Evolutionary conservation across 2,113 vertebrate species (phyloP).

Genomic region (Albula glossodonta): DNA sequence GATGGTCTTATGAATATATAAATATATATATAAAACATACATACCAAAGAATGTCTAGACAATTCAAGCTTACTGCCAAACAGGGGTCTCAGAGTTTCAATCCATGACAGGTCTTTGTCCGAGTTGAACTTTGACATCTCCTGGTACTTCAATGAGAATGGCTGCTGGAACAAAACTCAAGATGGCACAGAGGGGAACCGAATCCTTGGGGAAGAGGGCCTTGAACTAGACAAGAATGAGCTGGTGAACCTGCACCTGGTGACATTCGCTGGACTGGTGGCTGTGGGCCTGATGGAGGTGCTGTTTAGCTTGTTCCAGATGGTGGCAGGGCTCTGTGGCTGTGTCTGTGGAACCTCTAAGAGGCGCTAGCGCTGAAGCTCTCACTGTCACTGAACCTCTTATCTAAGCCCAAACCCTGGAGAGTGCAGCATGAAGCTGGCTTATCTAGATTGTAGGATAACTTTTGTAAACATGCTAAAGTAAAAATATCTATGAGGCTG

Average conservation of each 20-base stretch:
- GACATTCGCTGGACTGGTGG: constrained; percentile 46
- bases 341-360: constrained; percentile 52
- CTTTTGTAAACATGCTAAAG: too few relatives aligned
- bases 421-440: too few relatives aligned
- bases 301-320: constrained; percentile 56
- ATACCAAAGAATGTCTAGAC: too few relatives aligned
- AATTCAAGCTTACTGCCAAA: too few relatives aligned
- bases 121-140: constrained; percentile 35
- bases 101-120: constrained; percentile 27
- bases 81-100: background rate
- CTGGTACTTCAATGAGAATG: constrained; percentile 45
- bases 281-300: constrained; percentile 46
- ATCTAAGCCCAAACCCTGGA: too few relatives aligned
- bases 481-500: too few relatives aligned
- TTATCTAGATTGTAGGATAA: too few relatives aligned
- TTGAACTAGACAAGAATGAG: constrained; percentile 18
- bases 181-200: background rate
- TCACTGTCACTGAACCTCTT: too few relatives aligned
- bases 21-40: too few relatives aligned
- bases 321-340: constrained; percentile 52
- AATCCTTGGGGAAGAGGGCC: background rate
- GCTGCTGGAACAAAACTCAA: constrained; percentile 3
- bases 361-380: background rate
- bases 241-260: constrained; percentile 47
- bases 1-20: too few relatives aligned